These are phyloP conservation scores for Pipistrellus pipistrellus DNA, from an alignment of 2,797 vertebrate species.

Conservation along the genomic window DNA sequence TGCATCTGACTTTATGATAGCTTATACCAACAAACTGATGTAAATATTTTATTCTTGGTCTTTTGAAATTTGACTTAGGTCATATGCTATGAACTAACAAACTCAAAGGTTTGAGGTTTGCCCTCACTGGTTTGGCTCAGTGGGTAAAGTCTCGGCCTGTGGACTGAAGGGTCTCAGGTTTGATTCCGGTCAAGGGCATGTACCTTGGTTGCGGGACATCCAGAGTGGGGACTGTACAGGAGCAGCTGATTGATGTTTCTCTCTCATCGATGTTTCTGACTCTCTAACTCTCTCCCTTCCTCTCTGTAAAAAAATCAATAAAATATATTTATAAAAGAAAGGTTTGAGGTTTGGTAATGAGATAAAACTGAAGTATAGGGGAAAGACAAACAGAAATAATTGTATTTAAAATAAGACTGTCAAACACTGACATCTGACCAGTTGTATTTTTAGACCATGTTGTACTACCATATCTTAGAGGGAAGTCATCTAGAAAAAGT, in stretches of 20 bases:
- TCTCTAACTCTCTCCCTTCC: too few relatives aligned
- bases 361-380: background rate
- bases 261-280: too few relatives aligned
- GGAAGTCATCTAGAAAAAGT: background rate
- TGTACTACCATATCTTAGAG: background rate
- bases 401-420: background rate
- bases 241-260: too few relatives aligned
- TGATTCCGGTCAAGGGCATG: too few relatives aligned
- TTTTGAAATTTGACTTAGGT: constrained; percentile 21
- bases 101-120: constrained; percentile 31
- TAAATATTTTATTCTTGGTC: background rate
- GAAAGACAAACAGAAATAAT: background rate
- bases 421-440: background rate
- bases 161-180: too few relatives aligned
- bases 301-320: too few relatives aligned
- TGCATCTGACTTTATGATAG: background rate
- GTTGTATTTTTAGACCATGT: background rate
- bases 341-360: constrained; percentile 24
- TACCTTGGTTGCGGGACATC: too few relatives aligned
- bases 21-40: background rate
- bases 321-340: background rate
- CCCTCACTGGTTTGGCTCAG: too few relatives aligned
- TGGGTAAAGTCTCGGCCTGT: too few relatives aligned
- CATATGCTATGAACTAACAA: background rate
- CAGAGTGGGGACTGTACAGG: too few relatives aligned